These are phyloP conservation scores for Columba guinea DNA, from an alignment of 2,797 vertebrate species.

Conservation along the genomic window DNA sequence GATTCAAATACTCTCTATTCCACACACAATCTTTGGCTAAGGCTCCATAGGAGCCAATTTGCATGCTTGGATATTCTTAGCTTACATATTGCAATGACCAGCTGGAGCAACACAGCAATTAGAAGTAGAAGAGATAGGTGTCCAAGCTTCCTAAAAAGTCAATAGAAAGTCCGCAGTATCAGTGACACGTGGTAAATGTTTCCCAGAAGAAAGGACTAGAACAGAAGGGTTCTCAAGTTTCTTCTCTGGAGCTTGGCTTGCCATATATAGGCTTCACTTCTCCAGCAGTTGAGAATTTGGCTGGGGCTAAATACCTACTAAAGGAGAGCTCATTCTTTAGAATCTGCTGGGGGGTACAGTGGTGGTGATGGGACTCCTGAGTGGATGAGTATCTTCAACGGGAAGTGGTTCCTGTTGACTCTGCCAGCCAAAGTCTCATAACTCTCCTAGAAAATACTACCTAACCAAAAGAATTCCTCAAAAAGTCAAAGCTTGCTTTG, in stretches of 20 bases:
- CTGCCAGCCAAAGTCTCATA: not conserved
- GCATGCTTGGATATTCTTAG: not conserved
- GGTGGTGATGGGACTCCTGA: not conserved
- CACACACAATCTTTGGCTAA: not conserved
- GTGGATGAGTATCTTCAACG: not conserved
- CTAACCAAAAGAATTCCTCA: not conserved
- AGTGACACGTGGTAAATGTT: not conserved
- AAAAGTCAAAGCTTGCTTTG: conserved; percentile 2
- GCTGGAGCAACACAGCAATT: not conserved
- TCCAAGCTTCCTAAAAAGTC: not conserved
- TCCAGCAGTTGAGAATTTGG: not conserved
- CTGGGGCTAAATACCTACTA: not conserved
- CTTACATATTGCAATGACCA: not conserved
- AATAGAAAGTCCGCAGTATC: not conserved
- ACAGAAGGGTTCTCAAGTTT: not conserved
- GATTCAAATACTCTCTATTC: not conserved
- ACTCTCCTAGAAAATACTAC: not conserved
- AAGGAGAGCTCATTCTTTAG: not conserved
- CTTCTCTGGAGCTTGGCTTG: not conserved
- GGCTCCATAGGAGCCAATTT: not conserved
- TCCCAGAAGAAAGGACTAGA: not conserved
- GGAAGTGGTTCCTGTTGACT: not conserved
- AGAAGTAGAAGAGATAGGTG: not conserved
- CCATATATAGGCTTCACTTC: not conserved
- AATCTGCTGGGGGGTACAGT: not conserved